Evolutionary conservation across 2,888 invertebrate species (phyloP).

Genomic region (Crepidodera aurea): DNA sequence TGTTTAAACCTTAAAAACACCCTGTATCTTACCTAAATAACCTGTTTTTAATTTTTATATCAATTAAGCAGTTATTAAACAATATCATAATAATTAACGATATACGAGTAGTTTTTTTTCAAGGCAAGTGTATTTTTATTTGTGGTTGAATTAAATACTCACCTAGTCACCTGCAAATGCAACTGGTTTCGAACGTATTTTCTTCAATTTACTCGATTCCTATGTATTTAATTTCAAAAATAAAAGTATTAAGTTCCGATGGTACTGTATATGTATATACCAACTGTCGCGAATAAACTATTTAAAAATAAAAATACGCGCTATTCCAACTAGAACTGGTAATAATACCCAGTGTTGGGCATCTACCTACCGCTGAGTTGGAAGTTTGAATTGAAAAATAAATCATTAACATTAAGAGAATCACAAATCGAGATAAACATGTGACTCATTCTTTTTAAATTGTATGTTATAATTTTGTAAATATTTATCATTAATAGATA

Average conservation of each 20-base stretch:
- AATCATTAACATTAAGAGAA: not conserved
- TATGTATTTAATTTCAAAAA: not conserved
- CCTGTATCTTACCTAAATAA: too few species aligned
- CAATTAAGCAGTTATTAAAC: not conserved
- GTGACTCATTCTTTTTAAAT: slow-evolving; percentile 22
- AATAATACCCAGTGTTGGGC: not conserved
- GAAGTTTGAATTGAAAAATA: not conserved
- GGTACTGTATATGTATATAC: not conserved
- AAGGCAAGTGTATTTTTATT: not conserved
- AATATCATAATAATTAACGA: not conserved
- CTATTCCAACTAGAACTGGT: not conserved
- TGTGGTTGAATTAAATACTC: not conserved
- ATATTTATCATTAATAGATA: not conserved
- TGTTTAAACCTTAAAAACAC: too few species aligned
- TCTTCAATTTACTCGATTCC: not conserved
- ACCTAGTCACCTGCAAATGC: not conserved
- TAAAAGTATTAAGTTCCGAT: not conserved
- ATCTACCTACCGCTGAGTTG: not conserved
- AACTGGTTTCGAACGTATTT: not conserved
- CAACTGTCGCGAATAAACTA: slow-evolving; percentile 2
- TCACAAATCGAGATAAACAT: slow-evolving; percentile 19
- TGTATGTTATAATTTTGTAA: not conserved
- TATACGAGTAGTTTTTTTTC: not conserved
- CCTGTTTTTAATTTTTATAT: too few species aligned
- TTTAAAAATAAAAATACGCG: not conserved